Conservation (phyloP, 2,797 vertebrate species). For the Anas acuta region DNA sequence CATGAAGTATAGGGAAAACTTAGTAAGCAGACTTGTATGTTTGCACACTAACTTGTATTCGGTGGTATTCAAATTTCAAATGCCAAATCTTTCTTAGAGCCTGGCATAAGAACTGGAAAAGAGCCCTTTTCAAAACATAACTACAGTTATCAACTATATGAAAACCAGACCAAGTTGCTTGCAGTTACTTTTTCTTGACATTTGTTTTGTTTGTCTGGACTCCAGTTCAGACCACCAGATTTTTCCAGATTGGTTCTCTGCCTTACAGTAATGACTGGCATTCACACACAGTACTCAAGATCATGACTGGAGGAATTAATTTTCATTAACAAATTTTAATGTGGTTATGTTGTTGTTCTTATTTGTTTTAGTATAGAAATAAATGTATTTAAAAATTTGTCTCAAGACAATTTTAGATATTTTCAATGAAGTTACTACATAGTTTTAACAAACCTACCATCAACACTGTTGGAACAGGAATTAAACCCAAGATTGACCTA, state of each 20-base stretch:
- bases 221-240: background rate
- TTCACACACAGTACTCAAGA: background rate
- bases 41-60: background rate
- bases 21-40: background rate
- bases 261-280: rapidly evolving
- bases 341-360: background rate
- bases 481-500: background rate
- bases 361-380: background rate
- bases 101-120: background rate
- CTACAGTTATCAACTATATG: background rate
- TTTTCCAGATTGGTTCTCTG: background rate
- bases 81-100: background rate
- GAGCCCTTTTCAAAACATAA: background rate
- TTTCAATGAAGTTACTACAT: background rate
- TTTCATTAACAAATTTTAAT: background rate
- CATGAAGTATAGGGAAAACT: background rate
- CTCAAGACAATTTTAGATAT: background rate
- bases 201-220: background rate
- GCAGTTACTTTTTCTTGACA: background rate
- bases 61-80: background rate
- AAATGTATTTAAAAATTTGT: background rate
- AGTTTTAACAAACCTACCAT: background rate
- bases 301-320: background rate
- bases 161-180: background rate
- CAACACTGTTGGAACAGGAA: background rate